A percentile compares a stretch with the other conserved stretches of the same genome.
phyloP scores from a whole-genome alignment of 2,113 vertebrate species.

The Brachyistius frenatus region DNA sequence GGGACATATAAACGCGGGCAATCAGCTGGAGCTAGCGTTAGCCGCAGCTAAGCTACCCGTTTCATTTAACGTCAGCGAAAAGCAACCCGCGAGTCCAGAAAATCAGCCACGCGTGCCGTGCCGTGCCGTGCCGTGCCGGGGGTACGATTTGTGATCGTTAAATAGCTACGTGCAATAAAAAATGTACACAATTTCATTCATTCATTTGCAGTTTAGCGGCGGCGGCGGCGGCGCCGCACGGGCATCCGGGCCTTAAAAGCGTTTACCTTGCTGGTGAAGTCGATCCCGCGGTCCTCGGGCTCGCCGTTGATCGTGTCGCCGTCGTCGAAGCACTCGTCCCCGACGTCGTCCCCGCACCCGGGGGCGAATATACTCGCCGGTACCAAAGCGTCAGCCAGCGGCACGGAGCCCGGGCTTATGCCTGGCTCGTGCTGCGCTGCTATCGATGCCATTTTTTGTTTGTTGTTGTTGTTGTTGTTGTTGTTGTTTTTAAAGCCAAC shows the following conservation, averaged over 20 bases:
- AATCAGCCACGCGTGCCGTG: background rate
- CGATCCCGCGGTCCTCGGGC: slow-evolving; percentile 84
- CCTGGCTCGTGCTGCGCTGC: slow-evolving; percentile 74
- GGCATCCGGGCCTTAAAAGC: too few species aligned
- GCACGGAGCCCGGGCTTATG: slow-evolving; percentile 72
- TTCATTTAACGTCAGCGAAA: slow-evolving; percentile 22
- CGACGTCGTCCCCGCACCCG: slow-evolving; percentile 81
- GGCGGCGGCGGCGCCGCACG: too few species aligned
- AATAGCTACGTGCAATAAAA: too few species aligned
- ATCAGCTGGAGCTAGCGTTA: slow-evolving; percentile 41
- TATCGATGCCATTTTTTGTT: slow-evolving; percentile 81
- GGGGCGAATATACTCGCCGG: slow-evolving; percentile 94
- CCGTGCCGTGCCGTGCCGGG: too few species aligned
- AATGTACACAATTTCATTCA: slow-evolving; percentile 48
- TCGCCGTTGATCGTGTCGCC: slow-evolving; percentile 87
- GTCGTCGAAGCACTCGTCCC: slow-evolving; percentile 80
- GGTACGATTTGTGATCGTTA: too few species aligned
- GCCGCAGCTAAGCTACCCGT: slow-evolving; percentile 16
- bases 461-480: too few species aligned
- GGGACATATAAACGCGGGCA: too few species aligned
- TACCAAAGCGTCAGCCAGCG: slow-evolving; percentile 85
- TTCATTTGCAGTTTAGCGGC: slow-evolving; percentile 13
- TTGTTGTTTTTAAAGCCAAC: slow-evolving; percentile 34
- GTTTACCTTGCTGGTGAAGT: slow-evolving; percentile 93
- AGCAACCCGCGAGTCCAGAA: too few species aligned